Conservation (phyloP, 2,113 vertebrate species). For the Rissa tridactyla region DNA sequence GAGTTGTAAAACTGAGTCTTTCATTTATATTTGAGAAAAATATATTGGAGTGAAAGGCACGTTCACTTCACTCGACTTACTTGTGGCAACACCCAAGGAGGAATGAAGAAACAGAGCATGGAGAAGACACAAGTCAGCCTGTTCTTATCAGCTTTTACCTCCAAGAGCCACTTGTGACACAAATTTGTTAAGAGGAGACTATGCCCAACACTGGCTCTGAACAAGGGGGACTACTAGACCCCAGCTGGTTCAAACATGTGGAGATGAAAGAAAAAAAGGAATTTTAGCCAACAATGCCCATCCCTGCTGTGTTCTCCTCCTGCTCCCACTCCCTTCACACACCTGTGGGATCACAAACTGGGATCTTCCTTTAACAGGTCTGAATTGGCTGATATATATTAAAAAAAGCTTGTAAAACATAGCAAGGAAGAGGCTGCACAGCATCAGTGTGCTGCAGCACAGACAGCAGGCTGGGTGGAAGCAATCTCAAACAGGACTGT, state of each 20-base stretch:
- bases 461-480: accelerated
- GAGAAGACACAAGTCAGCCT: not conserved
- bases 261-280: not conserved
- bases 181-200: not conserved
- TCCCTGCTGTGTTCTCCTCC: not conserved
- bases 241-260: not conserved
- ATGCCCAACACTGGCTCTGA: not conserved
- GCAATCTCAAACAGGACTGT: not conserved
- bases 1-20: not conserved
- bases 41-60: not conserved
- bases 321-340: not conserved
- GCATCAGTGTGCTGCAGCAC: not conserved
- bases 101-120: not conserved
- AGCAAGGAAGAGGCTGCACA: not conserved
- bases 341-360: not conserved
- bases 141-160: not conserved
- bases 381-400: not conserved
- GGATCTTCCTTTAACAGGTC: not conserved
- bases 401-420: not conserved
- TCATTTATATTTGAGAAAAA: not conserved
- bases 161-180: not conserved
- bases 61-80: not conserved
- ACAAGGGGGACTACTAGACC: not conserved
- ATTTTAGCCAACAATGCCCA: not conserved
- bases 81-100: not conserved